Evolutionary conservation across 2,888 invertebrate genomes (phyloP), one percentile per base, ranked within the genome.

Genomic region (Terebella lapidaria): DNA sequence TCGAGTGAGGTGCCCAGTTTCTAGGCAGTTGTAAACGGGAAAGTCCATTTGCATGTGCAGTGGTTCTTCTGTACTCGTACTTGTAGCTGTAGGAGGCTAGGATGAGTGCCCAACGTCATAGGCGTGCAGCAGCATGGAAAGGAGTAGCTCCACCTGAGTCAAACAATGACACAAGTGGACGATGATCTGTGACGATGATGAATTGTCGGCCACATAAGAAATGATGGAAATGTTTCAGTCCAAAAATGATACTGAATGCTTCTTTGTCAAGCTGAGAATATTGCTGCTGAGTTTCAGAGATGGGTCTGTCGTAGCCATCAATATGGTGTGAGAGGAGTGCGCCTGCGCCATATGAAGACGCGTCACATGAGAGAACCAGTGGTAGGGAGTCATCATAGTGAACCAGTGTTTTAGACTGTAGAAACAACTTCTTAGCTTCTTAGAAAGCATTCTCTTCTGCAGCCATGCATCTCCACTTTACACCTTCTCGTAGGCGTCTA

Each of bases 121-220:
- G 63, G n/a, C 73, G 61, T 18, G 67, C 69, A 22, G 74, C 74
- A 3, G 73, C 67, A 54, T 35, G 10, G n/a, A 70, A 58, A 20
- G 72, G 72, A 5, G 75, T 59, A 5, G 64, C 67, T 54, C 45
- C 67, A 70, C 74, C 72, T 28, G 72, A 67, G 56, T 71, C 69
- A 54, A 81, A 76, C 42, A 83, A 75, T 3, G 68, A 58, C 5
- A 70, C 75, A 2, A 83, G 63, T 0, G 82, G 79, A 59, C 78
- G 71, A 60, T 81, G 76, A 63, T 81, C 81, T 0, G 79, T 81
- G 4, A 71, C 46, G 18, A 81, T 64, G 1, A 74, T 76, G 64
- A 83, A 83, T n/a, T 71, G 67, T 18, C 74, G 66, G 1, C 80
- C 81, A 62, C 69, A 77, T 0, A 82, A 51, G 64, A 77, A 82